These are phyloP conservation scores for Temnopleurus reevesii DNA, from an alignment of 53 echinoderm and acorn worm genomes.

Conservation along the genomic window DNA sequence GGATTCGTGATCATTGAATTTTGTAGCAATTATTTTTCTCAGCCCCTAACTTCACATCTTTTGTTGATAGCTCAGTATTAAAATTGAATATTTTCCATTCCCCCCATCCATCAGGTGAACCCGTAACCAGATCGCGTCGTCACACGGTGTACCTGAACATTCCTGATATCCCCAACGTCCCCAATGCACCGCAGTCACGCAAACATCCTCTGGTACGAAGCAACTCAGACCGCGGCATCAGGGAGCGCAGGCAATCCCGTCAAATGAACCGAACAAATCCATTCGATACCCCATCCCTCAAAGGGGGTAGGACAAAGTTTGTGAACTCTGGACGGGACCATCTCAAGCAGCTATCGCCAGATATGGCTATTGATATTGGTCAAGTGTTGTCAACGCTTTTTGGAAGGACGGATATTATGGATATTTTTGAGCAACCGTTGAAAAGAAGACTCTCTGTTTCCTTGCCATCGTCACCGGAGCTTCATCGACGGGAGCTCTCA, in stretches of 20 bases:
- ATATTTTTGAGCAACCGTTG: neutral
- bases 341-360: slow-evolving; percentile 51
- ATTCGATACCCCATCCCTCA: slow-evolving; percentile 79
- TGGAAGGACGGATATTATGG: slow-evolving; percentile 24
- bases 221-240: slow-evolving; percentile 77
- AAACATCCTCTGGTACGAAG: slow-evolving; percentile 62
- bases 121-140: neutral
- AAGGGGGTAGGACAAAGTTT: slow-evolving; percentile 75
- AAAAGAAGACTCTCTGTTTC: slow-evolving; percentile 44
- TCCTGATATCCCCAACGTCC: neutral
- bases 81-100: too few species aligned
- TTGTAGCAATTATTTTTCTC: too few species aligned
- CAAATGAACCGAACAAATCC: slow-evolving; percentile 61
- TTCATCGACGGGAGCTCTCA: slow-evolving; percentile 37
- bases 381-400: slow-evolving; percentile 38
- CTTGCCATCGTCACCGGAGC: slow-evolving; percentile 49
- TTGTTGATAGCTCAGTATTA: too few species aligned
- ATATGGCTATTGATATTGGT: slow-evolving; percentile 30
- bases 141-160: slow-evolving; percentile 43
- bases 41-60: too few species aligned
- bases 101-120: too few species aligned
- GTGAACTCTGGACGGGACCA: slow-evolving; percentile 46
- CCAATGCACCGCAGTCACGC: neutral
- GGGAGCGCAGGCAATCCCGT: slow-evolving; percentile 48
- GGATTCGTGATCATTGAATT: too few species aligned